Evolutionary conservation across 2,888 invertebrate genomes (phyloP), one percentile per base, ranked within the genome.

Genomic region (Drosophila rubida): DNA sequence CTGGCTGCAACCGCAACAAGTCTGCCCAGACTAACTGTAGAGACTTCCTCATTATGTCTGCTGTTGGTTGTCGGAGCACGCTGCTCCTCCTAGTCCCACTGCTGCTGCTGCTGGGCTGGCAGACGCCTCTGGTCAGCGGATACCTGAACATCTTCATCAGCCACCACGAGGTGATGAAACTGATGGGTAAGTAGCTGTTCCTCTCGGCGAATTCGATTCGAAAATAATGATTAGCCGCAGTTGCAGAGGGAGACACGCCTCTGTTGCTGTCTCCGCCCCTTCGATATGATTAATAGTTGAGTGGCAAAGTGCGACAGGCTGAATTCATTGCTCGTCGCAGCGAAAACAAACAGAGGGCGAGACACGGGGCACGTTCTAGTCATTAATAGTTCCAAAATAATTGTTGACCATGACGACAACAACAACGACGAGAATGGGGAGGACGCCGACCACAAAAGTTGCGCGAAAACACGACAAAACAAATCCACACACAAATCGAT

Each of bases 141-240:
- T 95, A 96, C 93, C 94, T 96, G 89, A 95, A 96, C 92, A 94
- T 96, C 90, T 96, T 95, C 92, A 95, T 96, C 93, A 95, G 95
- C 92, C 95, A 95, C 91, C 94, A 94, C 75, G 96, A 96, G 93
- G 95, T 96, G 90, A 95, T 95, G 94, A 95, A 95, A 93, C 93
- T 96, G 87, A 92, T 96, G 92, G 96, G 96, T 96, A 93, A 95
- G 95, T 92, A 16, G 16, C 32, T 25, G 11, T 11, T 4, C 4
- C 4, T 42, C 19, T 19, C 19, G 19, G n/a, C n/a, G 3, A 23
- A 7, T 62, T 68, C 61, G 53, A 73, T 75, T 65, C 35, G 50
- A 66, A 67, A 57, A 55, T 53, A 73, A 77, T 72, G 51, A 48
- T 42, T 25, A 60, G 37, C 13, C 8, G 23, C 58, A 39, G 35